Evolutionary conservation across 2,113 vertebrate species (phyloP).

Genomic region (Tupaia tana): DNA sequence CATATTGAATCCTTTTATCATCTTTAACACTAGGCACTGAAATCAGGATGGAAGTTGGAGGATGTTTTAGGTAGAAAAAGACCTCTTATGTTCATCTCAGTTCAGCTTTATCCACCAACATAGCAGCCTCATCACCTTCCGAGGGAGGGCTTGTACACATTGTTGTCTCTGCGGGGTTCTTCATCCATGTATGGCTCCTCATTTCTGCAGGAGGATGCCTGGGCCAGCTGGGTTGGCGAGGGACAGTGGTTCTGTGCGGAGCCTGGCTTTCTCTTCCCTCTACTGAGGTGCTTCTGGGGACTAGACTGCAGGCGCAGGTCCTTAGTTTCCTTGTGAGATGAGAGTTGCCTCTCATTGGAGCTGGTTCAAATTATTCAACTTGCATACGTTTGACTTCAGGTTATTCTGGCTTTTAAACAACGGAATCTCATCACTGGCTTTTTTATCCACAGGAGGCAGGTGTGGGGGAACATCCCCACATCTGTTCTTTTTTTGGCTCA

Average conservation of each 20-base stretch:
- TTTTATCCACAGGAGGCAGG: background rate
- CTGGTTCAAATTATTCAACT: background rate
- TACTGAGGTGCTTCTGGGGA: background rate
- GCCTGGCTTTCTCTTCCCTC: background rate
- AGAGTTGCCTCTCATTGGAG: background rate
- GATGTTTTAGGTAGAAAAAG: too few species aligned
- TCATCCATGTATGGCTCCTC: too few species aligned
- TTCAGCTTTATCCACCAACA: too few species aligned
- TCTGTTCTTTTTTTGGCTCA: background rate
- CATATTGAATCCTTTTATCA: background rate
- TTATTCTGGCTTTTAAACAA: background rate
- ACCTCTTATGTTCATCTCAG: too few species aligned
- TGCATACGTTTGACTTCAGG: background rate
- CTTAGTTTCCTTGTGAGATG: background rate
- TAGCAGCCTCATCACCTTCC: too few species aligned
- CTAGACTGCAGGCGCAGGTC: too few species aligned
- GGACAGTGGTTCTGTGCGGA: conserved; percentile 73
- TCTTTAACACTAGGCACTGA: too few species aligned
- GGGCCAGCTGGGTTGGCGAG: conserved; percentile 76
- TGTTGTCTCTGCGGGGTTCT: too few species aligned
- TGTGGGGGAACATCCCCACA: background rate
- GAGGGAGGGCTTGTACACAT: too few species aligned
- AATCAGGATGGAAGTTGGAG: too few species aligned
- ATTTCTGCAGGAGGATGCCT: too few species aligned
- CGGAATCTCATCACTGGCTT: background rate